Evolutionary conservation across 2,888 invertebrate species (phyloP), one percentile per base, ranked within the genome.

Genomic region (Nemotelus nigrinus): DNA sequence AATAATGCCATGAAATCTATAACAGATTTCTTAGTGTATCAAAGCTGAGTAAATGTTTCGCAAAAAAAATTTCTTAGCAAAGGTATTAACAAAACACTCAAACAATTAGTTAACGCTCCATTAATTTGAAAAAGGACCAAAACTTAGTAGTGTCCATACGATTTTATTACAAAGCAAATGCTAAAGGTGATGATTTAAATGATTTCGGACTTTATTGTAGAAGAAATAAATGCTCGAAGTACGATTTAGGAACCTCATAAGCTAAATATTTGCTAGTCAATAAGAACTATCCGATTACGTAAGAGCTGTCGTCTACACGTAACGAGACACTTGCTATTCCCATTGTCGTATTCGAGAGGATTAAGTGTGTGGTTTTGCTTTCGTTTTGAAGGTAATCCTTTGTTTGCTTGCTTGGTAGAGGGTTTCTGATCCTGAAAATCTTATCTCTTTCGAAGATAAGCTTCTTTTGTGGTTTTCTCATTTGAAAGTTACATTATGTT

Each of bases 391-490:
- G 50, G 67, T 68, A 68, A 68, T 68, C 67, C 67, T 68, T 68
- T 60, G 60, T 60, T 68, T 68, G 44, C 50, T 68, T 68, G 25
- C 0, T 8, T 39, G 39, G 50, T 43, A 45, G 58, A 45, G 63
- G 60, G 72, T 74, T 60, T 74, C 63, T 3, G 63, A 74, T 10
- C 63, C 74, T n/a, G 57, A 45, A 72, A 72, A 72, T 58, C 44
- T 71, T 57, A 25, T 63, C 74, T 74, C 48, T 48, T 60, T 8
- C 41, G 25, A 25, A 43, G 60, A 60, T 74, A 74, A 74, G 74
- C 74, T 74, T 41, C 57, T 72, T 72, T 74, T 74, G 70, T 70
- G 74, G 63, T 74, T 74, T 60, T 60, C 50, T 25, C 39, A 70
- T 41, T 70, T 43, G 70, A 7, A 70, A 70, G 41, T n/a, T 39